Conservation (phyloP, 2,888 invertebrate species). For the Thelaira solivaga region DNA sequence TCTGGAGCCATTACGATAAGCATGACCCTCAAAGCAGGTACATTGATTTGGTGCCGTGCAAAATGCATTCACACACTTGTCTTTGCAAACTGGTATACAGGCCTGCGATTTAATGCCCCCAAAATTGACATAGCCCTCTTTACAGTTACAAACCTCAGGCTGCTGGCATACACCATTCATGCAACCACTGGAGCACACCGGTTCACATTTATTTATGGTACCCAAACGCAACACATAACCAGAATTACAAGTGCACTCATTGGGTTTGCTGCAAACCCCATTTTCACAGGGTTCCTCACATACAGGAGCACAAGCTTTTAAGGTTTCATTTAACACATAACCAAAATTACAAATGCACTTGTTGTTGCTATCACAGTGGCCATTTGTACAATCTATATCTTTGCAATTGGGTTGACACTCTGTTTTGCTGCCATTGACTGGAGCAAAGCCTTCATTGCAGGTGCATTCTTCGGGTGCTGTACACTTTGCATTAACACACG, state of each 20-base stretch:
- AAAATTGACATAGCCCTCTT: slow-evolving; percentile 68
- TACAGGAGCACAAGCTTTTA: slow-evolving; percentile 68
- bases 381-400: slow-evolving; percentile 74
- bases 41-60: slow-evolving; percentile 77
- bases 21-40: slow-evolving; percentile 71
- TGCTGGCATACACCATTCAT: slow-evolving; percentile 72
- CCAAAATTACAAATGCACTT: slow-evolving; percentile 80
- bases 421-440: slow-evolving; percentile 66
- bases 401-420: slow-evolving; percentile 75
- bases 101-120: slow-evolving; percentile 64
- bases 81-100: slow-evolving; percentile 79
- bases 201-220: slow-evolving; percentile 68
- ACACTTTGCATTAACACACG: slow-evolving; percentile 71
- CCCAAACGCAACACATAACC: slow-evolving; percentile 71
- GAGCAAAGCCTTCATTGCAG: slow-evolving; percentile 68
- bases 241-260: slow-evolving; percentile 77
- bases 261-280: slow-evolving; percentile 76
- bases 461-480: slow-evolving; percentile 70
- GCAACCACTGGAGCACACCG: slow-evolving; percentile 71
- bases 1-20: slow-evolving; percentile 68
- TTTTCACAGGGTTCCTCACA: slow-evolving; percentile 71
- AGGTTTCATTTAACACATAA: slow-evolving; percentile 66
- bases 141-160: slow-evolving; percentile 78
- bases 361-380: slow-evolving; percentile 79
- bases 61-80: slow-evolving; percentile 78